A percentile compares a stretch with the other conserved stretches of the same genome.
Conservation (phyloP, 2,888 invertebrate species). For the Lamellibrachia satsuma region DNA sequence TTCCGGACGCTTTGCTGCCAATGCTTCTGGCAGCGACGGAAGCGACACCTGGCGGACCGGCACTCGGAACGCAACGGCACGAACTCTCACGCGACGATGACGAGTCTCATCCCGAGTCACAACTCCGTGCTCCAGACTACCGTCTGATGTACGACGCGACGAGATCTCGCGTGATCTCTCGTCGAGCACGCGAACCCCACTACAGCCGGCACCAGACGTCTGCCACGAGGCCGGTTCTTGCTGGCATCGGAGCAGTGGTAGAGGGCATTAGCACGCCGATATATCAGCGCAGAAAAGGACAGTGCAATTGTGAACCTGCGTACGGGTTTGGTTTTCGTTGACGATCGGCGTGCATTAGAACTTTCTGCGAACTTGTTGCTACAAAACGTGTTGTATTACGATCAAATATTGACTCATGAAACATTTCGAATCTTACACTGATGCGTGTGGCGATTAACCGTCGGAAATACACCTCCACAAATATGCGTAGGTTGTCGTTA, state of each 20-base stretch:
- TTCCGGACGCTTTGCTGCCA: constrained; percentile 30
- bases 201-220: neutral
- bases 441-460: neutral
- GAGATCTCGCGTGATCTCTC: neutral
- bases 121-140: neutral
- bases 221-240: neutral
- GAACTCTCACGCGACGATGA: neutral
- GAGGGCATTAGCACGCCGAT: neutral
- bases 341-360: too few species aligned
- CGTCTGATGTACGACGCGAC: neutral
- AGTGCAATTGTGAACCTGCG: too few species aligned
- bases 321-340: too few species aligned
- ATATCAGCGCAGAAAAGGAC: neutral
- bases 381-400: neutral
- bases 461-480: too few species aligned
- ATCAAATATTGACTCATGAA: neutral
- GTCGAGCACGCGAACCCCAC: neutral
- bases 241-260: neutral
- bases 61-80: neutral
- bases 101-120: neutral
- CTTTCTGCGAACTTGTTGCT: neutral
- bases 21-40: constrained; percentile 17
- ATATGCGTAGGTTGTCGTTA: neutral
- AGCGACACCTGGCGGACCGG: neutral
- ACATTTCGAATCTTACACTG: neutral